Conservation (phyloP, 2,888 invertebrate genomes). For the Drosophila tanythrix region DNA sequence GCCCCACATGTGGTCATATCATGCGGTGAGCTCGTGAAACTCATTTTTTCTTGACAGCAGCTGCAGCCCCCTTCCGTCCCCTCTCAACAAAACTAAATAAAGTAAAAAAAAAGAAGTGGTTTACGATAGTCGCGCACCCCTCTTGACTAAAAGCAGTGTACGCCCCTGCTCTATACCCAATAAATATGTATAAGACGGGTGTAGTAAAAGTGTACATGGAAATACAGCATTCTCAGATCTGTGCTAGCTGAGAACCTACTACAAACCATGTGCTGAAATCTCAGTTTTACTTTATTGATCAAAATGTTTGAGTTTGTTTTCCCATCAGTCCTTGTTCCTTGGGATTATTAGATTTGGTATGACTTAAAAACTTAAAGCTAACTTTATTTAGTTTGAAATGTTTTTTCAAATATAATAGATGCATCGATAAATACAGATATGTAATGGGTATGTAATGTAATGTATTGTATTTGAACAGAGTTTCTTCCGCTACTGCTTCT, state of each 20-base stretch:
- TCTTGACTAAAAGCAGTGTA: background rate
- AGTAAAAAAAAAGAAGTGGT: background rate
- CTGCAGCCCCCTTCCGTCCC: background rate
- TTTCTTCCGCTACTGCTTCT: slow-evolving; percentile 1
- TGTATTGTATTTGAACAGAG: background rate
- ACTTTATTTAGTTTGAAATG: background rate
- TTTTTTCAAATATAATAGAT: background rate
- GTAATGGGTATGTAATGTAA: background rate
- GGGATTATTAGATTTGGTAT: background rate
- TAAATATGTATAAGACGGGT: background rate
- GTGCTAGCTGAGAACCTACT: background rate
- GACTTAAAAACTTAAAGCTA: background rate
- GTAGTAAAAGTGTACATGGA: background rate
- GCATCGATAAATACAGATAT: background rate
- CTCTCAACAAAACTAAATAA: background rate
- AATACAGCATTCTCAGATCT: background rate
- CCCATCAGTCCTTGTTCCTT: background rate
- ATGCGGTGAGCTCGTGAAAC: slow-evolving; percentile 60
- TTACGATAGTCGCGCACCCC: background rate
- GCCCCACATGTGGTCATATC: slow-evolving; percentile 45
- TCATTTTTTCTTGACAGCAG: slow-evolving; percentile 10
- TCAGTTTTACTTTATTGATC: background rate
- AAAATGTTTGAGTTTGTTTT: background rate
- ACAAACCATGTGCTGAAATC: background rate
- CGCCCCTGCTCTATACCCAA: slow-evolving; percentile 1